A percentile compares a stretch with the other conserved stretches of the same genome.
Evolutionary conservation across 2,113 vertebrate genomes (phyloP).

Genomic region (Oceanodroma tethys): DNA sequence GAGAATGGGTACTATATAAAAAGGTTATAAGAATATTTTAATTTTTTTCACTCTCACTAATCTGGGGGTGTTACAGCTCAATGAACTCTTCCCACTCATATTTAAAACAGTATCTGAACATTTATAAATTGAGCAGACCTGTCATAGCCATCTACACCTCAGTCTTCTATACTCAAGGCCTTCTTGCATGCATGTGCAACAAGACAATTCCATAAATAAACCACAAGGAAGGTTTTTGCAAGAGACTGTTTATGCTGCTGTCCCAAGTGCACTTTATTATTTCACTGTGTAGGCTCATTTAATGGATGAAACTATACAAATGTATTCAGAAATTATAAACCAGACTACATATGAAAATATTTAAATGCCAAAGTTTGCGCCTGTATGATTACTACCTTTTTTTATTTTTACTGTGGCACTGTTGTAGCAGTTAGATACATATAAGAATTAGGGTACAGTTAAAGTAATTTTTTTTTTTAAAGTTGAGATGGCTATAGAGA

Average conservation of each 20-base stretch:
- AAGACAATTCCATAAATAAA: background rate
- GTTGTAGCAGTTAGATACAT: background rate
- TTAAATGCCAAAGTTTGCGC: background rate
- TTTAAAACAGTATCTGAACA: background rate
- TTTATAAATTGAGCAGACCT: background rate
- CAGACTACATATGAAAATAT: background rate
- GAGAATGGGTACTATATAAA: background rate
- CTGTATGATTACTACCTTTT: background rate
- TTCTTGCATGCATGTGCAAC: background rate
- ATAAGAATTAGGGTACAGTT: background rate
- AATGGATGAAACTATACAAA: background rate
- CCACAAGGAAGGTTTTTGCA: background rate
- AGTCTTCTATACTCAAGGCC: background rate
- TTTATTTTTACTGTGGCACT: background rate
- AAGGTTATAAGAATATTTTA: background rate
- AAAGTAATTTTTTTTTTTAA: background rate
- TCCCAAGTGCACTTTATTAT: background rate
- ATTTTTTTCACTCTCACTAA: background rate
- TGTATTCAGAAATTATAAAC: background rate
- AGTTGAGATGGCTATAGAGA: background rate
- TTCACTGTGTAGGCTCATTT: background rate
- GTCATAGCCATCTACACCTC: background rate
- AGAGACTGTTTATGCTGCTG: background rate
- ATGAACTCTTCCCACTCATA: background rate
- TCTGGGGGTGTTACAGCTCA: background rate